Base-by-base conservation (phyloP, 1,140 invertebrate genomes). In the Pseudomyrmex dendroicus region DNA sequence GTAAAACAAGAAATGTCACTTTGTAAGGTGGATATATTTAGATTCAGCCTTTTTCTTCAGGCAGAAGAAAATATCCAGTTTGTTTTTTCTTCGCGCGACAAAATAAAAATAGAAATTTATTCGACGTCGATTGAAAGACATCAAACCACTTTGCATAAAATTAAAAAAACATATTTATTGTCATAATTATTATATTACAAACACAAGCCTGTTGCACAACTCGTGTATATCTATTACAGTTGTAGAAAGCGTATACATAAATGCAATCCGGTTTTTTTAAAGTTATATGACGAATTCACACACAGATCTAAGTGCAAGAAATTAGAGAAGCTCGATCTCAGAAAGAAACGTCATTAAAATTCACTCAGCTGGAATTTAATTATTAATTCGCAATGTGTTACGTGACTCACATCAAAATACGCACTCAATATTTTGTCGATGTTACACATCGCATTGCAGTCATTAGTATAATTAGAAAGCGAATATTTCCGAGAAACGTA, bases 1-100 rank as follows among this genome's bases (percentile, higher is more conserved):
- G 86, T 70, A 89, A 90, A 84, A 56, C 35, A 4, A 35, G 35
- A 35, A 35, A 35, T 35, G 0, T 35, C 35, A 35, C 35, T 35
- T 35, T 0, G 4, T 35, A 35, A 35, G 0, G 35, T 35, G 5
- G 5, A 35, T 35, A 35, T 5, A 35, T 35, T 35, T 35, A 35
- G 35, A 35, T 35, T 35, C 35, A 7, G 35, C 35, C 35, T 35
- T 35, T 7, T 35, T 35, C 5, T 35, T 35, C 35, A 35, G 5
- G 35, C 35, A 35, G 35, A 35, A 35, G 4, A 35, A 35, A 68
- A 57, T 56, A 67, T 68, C 9, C 13, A 22, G 10, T 12, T 35
- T 35, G 35, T 57, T 68, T 68, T 35, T 35, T 35, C 0, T 35
- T 35, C 35, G 35, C 5, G 35, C 3, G 35, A 35, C 5, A 35